These are phyloP conservation scores for Rhyacichthys aspro DNA, from an alignment of 2,797 vertebrate genomes.

Conservation along the genomic window DNA sequence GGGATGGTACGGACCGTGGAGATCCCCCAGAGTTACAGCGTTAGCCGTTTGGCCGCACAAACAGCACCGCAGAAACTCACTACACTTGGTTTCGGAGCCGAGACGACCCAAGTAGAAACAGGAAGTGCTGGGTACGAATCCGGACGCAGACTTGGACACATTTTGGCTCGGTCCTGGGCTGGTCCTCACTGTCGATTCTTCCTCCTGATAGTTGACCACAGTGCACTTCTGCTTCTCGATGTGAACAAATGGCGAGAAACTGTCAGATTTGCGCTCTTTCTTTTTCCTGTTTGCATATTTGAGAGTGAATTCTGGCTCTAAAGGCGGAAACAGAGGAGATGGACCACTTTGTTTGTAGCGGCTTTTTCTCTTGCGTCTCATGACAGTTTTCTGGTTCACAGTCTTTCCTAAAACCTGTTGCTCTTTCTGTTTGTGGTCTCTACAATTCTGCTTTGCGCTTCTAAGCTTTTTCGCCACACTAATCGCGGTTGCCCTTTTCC, in stretches of 20 bases:
- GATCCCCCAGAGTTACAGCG: conserved; percentile 75
- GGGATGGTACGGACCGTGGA: conserved; percentile 79
- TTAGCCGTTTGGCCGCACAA: conserved; percentile 76
- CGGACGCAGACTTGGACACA: conserved; percentile 13
- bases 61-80: conserved; percentile 63
- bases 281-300: conserved; percentile 62
- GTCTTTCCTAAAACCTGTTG: conserved; percentile 8
- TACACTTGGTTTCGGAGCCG: conserved; percentile 23
- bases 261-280: conserved; percentile 33
- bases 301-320: conserved; percentile 76
- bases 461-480: conserved; percentile 8
- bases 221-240: conserved; percentile 62
- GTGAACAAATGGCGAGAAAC: conserved; percentile 76
- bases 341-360: conserved; percentile 12
- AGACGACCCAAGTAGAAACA: conserved; percentile 73
- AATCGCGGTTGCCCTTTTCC: background rate
- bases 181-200: conserved; percentile 45
- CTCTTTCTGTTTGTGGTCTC: background rate
- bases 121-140: conserved; percentile 74
- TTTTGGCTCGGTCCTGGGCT: conserved; percentile 10
- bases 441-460: conserved; percentile 19
- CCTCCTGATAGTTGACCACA: conserved; percentile 78
- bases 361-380: conserved; percentile 44
- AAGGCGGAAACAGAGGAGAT: conserved; percentile 50
- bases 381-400: background rate